Evolutionary conservation across 2,797 vertebrate species (phyloP).

Genomic region (Pantherophis alleghaniensis): DNA sequence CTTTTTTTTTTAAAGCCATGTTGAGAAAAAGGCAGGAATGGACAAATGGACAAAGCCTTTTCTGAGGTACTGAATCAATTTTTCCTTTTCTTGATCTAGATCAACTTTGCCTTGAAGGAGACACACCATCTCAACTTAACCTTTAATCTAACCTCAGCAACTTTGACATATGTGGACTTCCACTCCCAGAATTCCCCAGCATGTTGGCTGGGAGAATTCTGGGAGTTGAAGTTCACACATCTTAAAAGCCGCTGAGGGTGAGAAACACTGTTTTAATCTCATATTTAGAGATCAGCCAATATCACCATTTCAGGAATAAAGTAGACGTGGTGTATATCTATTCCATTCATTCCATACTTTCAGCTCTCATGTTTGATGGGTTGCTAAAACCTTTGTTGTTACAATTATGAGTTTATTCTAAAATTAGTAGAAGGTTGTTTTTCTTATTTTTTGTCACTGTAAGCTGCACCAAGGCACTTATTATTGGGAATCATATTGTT

Average conservation of each 20-base stretch:
- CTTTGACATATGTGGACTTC: not conserved
- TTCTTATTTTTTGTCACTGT: not conserved
- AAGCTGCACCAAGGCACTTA: not conserved
- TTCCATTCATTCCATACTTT: not conserved
- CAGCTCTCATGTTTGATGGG: not conserved
- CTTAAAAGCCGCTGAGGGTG: not conserved
- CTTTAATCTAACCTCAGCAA: not conserved
- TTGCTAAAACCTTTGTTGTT: not conserved
- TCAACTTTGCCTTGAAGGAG: not conserved
- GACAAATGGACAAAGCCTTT: not conserved
- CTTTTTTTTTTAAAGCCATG: not conserved
- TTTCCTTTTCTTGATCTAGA: not conserved
- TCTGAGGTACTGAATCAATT: not conserved
- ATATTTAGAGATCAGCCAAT: not conserved
- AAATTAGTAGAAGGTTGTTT: not conserved
- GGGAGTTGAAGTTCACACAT: not conserved
- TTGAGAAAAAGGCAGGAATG: too few relatives aligned
- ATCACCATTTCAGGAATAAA: not conserved
- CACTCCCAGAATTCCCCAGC: not conserved
- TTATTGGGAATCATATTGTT: not conserved
- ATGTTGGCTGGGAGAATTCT: not conserved
- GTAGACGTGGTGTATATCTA: not conserved
- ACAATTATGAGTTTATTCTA: not conserved
- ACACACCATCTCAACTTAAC: not conserved
- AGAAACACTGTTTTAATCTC: not conserved